Percentiles rank a stretch among this genome's conserved stretches.
Conservation (phyloP, 2,113 vertebrate genomes). For the Ptychochromis oligacanthus region DNA sequence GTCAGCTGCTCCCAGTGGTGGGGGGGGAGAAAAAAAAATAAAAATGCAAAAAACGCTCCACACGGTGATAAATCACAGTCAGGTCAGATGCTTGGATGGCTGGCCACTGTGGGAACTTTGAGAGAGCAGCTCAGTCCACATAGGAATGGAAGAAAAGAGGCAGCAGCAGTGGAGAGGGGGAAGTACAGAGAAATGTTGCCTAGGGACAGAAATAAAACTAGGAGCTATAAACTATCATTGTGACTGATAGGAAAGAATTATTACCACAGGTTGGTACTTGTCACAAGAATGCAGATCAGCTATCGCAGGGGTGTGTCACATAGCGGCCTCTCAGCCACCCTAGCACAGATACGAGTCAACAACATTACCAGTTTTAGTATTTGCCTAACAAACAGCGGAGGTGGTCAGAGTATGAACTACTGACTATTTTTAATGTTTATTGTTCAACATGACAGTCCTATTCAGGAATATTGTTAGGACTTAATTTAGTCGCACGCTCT, state of each 20-base stretch:
- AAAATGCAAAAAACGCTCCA: no score
- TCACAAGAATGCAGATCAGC: slow-evolving; percentile 54
- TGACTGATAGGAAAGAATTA: neutral
- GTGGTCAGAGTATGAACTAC: neutral
- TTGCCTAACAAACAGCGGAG: neutral
- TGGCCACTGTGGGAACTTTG: slow-evolving; percentile 36
- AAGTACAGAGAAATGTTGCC: slow-evolving; percentile 3
- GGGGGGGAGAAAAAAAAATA: no score
- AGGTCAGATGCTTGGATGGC: slow-evolving; percentile 29
- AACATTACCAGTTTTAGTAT: neutral
- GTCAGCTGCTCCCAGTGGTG: slow-evolving; percentile 12
- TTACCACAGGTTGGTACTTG: slow-evolving; percentile 52
- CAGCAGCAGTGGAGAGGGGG: neutral
- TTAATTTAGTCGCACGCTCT: neutral
- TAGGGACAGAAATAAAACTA: slow-evolving; percentile 11
- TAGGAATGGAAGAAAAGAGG: slow-evolving; percentile 1
- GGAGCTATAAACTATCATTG: neutral
- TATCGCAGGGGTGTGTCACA: slow-evolving; percentile 24
- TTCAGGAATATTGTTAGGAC: neutral
- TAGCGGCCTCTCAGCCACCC: neutral
- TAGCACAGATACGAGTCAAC: neutral
- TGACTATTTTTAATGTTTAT: neutral
- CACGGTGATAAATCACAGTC: slow-evolving; percentile 7
- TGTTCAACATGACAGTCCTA: neutral
- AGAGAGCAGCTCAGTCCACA: neutral